phyloP scores from a whole-genome alignment of 2,888 invertebrate species.

The Trachelus stipa region DNA sequence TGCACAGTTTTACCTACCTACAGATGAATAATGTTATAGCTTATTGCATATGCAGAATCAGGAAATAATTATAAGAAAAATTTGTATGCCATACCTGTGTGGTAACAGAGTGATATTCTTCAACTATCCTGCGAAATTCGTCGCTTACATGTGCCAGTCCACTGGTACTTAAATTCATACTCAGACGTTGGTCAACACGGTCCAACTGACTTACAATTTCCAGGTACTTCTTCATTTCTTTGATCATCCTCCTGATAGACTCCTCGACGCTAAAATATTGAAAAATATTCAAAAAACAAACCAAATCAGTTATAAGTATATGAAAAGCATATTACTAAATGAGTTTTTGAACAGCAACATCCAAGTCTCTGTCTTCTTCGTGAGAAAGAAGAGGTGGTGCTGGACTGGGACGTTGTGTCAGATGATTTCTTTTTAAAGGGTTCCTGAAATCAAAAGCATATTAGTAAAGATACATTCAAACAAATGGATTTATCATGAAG shows the following conservation, averaged over 20 bases:
- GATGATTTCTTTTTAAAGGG: constrained; percentile 54
- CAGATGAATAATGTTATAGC: background rate
- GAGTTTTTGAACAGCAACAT: constrained; percentile 59
- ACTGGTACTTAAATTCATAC: constrained; percentile 62
- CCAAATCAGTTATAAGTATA: background rate
- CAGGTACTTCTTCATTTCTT: constrained; percentile 64
- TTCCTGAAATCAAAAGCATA: constrained; percentile 48
- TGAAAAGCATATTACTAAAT: constrained; percentile 50
- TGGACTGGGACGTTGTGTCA: constrained; percentile 57
- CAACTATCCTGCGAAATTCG: constrained; percentile 62
- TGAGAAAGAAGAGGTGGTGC: constrained; percentile 56
- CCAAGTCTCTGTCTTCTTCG: constrained; percentile 59
- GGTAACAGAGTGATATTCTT: constrained; percentile 67
- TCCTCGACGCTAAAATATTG: constrained; percentile 56
- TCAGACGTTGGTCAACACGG: constrained; percentile 63
- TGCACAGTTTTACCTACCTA: constrained; percentile 60
- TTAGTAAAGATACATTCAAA: background rate
- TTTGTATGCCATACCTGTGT: constrained; percentile 48
- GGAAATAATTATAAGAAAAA: background rate
- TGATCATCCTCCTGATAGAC: constrained; percentile 58
- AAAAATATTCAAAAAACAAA: constrained; percentile 1
- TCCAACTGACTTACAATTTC: constrained; percentile 55
- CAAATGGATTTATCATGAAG: background rate
- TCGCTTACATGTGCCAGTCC: constrained; percentile 63
- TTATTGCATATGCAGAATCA: background rate